These are phyloP conservation scores for Ibycter americanus DNA, from an alignment of 2,797 vertebrate genomes.

Conservation along the genomic window DNA sequence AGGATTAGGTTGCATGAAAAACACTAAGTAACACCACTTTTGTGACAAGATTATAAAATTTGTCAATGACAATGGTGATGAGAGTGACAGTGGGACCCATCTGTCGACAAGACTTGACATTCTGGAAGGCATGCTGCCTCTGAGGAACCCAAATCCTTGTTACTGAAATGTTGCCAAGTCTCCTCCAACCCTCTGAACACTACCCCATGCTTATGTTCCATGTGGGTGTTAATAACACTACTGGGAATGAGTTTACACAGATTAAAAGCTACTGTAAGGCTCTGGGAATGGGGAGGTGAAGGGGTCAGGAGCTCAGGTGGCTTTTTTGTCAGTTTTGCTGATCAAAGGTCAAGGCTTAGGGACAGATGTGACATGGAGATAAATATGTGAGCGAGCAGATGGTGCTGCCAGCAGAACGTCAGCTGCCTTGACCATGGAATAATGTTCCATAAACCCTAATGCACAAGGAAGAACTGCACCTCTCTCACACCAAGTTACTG, in stretches of 20 bases:
- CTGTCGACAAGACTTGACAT: not conserved
- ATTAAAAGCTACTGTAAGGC: slow-evolving; percentile 33
- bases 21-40: not conserved
- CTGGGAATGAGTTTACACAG: not conserved
- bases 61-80: not conserved
- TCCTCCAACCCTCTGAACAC: not conserved
- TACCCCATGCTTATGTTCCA: not conserved
- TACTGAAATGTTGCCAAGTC: not conserved
- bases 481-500: not conserved
- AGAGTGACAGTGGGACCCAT: not conserved
- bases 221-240: not conserved
- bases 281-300: slow-evolving; percentile 6
- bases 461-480: not conserved
- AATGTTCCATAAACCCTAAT: not conserved
- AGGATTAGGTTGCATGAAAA: not conserved
- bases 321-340: slow-evolving; percentile 19
- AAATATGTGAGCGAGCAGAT: slow-evolving; percentile 42
- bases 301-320: slow-evolving; percentile 53
- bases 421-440: slow-evolving; percentile 42
- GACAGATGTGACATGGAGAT: slow-evolving; percentile 25
- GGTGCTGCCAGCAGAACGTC: slow-evolving; percentile 17
- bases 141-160: not conserved
- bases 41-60: not conserved
- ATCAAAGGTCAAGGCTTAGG: slow-evolving; percentile 44
- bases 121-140: not conserved